Percentiles rank a stretch among this genome's conserved stretches.
Conservation (phyloP, 2,797 vertebrate species). For the Melanotaenia maccullochi region DNA sequence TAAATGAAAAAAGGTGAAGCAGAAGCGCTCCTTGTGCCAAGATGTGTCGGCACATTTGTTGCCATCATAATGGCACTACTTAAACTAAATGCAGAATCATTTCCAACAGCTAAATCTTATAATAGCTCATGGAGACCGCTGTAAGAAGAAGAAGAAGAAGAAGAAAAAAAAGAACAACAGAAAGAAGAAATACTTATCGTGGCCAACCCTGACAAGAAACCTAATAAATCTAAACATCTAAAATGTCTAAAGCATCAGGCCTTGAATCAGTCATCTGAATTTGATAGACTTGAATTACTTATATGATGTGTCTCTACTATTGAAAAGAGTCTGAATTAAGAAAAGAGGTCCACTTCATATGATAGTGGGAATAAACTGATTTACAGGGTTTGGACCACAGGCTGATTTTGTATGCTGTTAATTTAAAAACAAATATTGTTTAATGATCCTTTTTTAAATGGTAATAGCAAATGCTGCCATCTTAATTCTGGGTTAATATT, state of each 20-base stretch:
- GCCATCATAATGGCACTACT: slow-evolving; percentile 51
- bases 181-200: slow-evolving; percentile 36
- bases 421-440: background rate
- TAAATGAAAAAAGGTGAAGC: slow-evolving; percentile 68
- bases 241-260: slow-evolving; percentile 11
- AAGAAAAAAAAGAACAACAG: too few relatives aligned
- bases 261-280: slow-evolving; percentile 7
- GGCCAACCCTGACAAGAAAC: slow-evolving; percentile 28
- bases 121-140: slow-evolving; percentile 30
- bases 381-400: background rate
- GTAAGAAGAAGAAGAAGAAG: background rate
- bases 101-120: slow-evolving; percentile 47
- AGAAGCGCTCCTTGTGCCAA: slow-evolving; percentile 53
- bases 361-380: too few relatives aligned
- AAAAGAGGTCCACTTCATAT: too few relatives aligned
- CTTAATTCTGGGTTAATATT: background rate
- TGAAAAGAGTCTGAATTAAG: too few relatives aligned
- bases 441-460: background rate
- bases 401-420: background rate
- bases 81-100: slow-evolving; percentile 64
- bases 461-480: background rate
- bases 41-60: slow-evolving; percentile 69
- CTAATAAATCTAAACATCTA: slow-evolving; percentile 19
- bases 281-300: background rate
- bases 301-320: too few relatives aligned